Conservation (phyloP, 2,888 invertebrate species). For the Cataglyphis cursor region DNA sequence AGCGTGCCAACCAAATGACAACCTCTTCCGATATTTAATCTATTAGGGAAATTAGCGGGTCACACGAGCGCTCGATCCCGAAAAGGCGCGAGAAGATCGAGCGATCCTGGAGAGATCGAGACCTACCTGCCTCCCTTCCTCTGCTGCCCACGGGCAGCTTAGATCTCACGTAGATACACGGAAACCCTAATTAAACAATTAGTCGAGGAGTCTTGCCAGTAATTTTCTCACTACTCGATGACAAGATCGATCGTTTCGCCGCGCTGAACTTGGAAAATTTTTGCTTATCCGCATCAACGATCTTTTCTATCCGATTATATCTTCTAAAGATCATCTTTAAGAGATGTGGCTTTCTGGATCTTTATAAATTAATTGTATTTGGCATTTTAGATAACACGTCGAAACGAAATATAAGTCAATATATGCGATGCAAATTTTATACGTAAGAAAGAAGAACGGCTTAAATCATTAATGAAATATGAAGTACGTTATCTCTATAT, state of each 20-base stretch:
- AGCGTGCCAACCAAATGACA: constrained; percentile 83
- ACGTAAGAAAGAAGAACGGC: background rate
- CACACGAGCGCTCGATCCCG: constrained; percentile 55
- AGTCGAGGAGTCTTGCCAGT: constrained; percentile 15
- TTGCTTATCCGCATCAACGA: constrained; percentile 44
- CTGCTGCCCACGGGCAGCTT: background rate
- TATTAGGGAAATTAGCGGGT: constrained; percentile 85
- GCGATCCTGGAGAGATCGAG: constrained; percentile 59
- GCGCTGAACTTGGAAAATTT: constrained; percentile 13
- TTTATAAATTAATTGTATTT: background rate
- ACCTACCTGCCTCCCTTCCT: constrained; percentile 7
- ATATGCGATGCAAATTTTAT: background rate
- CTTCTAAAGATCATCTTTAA: background rate
- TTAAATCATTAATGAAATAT: background rate
- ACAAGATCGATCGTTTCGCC: constrained; percentile 53
- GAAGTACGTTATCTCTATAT: background rate
- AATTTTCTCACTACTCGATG: constrained; percentile 42
- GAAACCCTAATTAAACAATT: constrained; percentile 67
- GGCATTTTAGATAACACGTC: background rate
- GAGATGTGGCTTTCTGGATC: background rate
- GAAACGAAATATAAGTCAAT: background rate
- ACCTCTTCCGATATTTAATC: constrained; percentile 82
- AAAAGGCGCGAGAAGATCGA: constrained; percentile 55
- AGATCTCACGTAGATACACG: constrained; percentile 46
- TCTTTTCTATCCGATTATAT: background rate